Evolutionary conservation across 2,113 vertebrate genomes (phyloP), one percentile per base, ranked within the genome.

Genomic region (Alaudala cheleensis): DNA sequence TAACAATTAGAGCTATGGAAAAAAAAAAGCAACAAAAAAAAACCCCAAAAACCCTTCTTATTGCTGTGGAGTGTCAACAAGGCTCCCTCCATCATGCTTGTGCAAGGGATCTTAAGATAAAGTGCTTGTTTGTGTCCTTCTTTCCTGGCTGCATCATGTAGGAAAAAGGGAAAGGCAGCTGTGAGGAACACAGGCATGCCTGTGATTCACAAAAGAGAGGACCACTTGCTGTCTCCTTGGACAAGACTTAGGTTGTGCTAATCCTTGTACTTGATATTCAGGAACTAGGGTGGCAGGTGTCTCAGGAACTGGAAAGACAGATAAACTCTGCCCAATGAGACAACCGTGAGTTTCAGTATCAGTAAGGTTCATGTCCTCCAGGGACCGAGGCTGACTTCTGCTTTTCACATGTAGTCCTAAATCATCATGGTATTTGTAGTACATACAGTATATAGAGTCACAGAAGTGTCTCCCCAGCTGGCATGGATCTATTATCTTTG

Each of bases 101-200:
- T 10, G 28, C 29, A 58, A 64, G 5, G 17, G 19, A 69, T 20
- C 33, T 67, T 67, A 57, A 37, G 25, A 65, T 39, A 47, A 60
- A 16, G 3, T 45, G 1, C 5, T 61, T 60, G 44, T 3, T 42
- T 5, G 0, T 33, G 6, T 22, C 9, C 31, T 79, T 49, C 0
- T 57, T 62, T 88, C 16, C 42, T 80, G 23, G 19, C 5, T 85
- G 16, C 8, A 18, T 26, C 51, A 19, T 33, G 0, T 5, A 26
- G 37, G 20, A 81, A 31, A 69, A 88, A 77, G 7, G 8, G 37
- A 58, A 62, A 78, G 21, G 10, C 16, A 91, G 6, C 5, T 6
- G 2, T 22, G 24, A 74, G 31, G 7, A 81, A 18, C 17, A 47
- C 18, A 49, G 14, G 8, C 3, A 15, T 12, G 7, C 4, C 26